These are phyloP conservation scores for Enchytraeus crypticus DNA, from an alignment of 2,888 invertebrate genomes.

Conservation along the genomic window DNA sequence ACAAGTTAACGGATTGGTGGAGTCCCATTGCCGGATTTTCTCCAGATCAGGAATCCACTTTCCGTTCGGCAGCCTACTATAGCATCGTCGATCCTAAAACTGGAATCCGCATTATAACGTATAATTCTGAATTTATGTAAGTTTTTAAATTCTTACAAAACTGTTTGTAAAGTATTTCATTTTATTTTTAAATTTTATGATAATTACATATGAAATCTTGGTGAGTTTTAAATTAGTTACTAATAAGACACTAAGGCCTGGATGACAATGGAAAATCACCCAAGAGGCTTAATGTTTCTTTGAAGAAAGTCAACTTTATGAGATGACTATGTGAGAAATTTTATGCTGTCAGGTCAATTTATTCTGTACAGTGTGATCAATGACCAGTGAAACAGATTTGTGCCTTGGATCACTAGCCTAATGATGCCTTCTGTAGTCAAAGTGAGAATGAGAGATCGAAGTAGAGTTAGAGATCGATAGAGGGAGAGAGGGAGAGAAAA, in stretches of 20 bases:
- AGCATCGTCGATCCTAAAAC: neutral
- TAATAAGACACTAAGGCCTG: neutral
- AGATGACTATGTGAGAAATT: no score
- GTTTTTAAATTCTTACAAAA: neutral
- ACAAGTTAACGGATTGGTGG: slow-evolving; percentile 7
- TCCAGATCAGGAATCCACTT: neutral
- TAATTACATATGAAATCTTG: no score
- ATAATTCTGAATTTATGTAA: slow-evolving; percentile 5
- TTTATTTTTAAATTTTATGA: no score
- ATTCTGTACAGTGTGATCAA: no score
- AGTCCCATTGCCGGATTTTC: slow-evolving; percentile 1
- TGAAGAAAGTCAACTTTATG: neutral
- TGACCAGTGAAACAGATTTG: no score
- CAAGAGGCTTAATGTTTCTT: neutral
- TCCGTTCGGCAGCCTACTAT: slow-evolving; percentile 3
- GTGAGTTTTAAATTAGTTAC: neutral
- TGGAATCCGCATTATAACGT: slow-evolving; percentile 2
- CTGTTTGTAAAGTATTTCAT: no score
- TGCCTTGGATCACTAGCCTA: no score
- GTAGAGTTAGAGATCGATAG: no score
- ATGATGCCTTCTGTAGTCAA: no score
- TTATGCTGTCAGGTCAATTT: no score
- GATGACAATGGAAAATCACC: neutral
- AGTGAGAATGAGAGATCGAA: no score
- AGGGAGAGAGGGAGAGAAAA: no score